Base-by-base conservation (phyloP, 2,113 vertebrate species). In the Oenanthe melanoleuca region DNA sequence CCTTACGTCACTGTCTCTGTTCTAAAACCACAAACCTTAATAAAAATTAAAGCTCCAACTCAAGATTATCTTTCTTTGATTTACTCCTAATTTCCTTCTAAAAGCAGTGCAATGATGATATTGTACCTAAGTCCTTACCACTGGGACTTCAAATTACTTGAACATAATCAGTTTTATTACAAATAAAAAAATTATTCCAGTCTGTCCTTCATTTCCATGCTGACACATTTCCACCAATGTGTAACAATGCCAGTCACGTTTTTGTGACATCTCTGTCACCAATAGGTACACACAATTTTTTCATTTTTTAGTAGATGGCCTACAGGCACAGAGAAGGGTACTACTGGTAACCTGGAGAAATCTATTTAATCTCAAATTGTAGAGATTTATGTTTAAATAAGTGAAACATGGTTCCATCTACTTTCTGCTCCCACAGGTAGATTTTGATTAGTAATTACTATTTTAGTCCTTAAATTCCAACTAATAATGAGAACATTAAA, bases 331-430 rank as follows among this genome's bases (percentile, higher is more conserved):
- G 49, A 81, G 26, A 71, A 66, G 11, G 42, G 14, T n/a, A 63
- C 45, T 70, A 26, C 40, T 45, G 44, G 10, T 25, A 89, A 78
- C n/a, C 34, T 6, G 5, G 21, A 37, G 26, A 66, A 70, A 92
- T 45, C 11, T 34, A 59, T 63, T 86, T 89, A 19, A 86, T 77
- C 64, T 86, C 56, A 71, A 55, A 82, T 18, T 78, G 38, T 56
- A 70, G 59, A 82, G 50, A 78, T 63, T 87, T 86, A 52, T 88
- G 59, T 70, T 89, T 86, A 89, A 89, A 22, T 50, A 89, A 65
- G 22, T 56, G 38, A 80, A 89, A 88, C 17, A 50, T 52, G 11
- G 22, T 37, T 94, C 55, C 47, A 33, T 37, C 37, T 37, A 80
- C 55, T 73, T 91, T 59, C 55, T 82, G 23, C 37, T 95, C 86